These are phyloP conservation scores for Corythornis vintsioides DNA, from an alignment of 2,113 vertebrate species.

Conservation along the genomic window DNA sequence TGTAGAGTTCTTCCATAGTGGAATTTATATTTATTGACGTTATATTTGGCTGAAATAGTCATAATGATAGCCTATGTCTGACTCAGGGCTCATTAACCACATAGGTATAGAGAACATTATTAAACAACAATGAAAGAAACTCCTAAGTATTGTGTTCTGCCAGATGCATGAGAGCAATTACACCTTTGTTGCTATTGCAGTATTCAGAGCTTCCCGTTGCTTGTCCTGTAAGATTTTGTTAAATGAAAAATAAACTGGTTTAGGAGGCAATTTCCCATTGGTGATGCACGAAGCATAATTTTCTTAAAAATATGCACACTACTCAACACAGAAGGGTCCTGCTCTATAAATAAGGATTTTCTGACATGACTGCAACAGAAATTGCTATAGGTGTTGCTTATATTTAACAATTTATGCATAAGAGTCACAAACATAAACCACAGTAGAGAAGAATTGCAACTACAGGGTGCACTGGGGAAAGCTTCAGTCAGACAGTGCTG, in stretches of 20 bases:
- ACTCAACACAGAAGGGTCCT: neutral
- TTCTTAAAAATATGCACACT: neutral
- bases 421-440: neutral
- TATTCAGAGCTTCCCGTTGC: neutral
- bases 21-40: neutral
- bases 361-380: neutral
- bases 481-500: neutral
- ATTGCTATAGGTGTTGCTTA: neutral
- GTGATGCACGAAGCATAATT: neutral
- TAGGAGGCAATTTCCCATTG: neutral
- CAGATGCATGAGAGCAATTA: neutral
- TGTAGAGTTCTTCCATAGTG: neutral
- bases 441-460: neutral
- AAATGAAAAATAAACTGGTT: conserved; percentile 13
- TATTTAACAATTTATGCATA: neutral
- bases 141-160: neutral
- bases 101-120: neutral
- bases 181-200: neutral
- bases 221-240: neutral
- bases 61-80: neutral
- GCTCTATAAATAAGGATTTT: conserved; percentile 4
- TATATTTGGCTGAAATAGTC: conserved; percentile 1
- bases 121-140: neutral
- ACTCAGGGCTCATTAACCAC: neutral
- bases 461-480: neutral